Evolutionary conservation across 2,888 invertebrate genomes (phyloP), one percentile per base, ranked within the genome.

Genomic region (Pterostichus madidus): DNA sequence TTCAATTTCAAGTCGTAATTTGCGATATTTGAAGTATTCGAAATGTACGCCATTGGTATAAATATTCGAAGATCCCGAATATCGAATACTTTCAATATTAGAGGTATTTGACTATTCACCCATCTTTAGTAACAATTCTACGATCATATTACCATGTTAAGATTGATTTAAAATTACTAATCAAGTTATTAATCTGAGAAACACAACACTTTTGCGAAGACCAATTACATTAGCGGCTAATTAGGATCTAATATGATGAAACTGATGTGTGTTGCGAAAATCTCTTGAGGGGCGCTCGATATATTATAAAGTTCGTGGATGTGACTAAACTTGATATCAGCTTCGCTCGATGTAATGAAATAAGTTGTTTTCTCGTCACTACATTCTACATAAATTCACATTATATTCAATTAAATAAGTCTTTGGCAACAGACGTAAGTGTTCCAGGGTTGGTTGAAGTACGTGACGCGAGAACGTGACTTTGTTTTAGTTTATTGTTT

Each of bases 371-470:
- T 77, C 76, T 56, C 52, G 11, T 11, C 31, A 39, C 13, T 71
- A 46, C 46, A 46, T 24, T 71, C 49, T 46, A 71, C 71, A 71
- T 71, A 44, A 64, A 64, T 64, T 64, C 64, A n/a, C 64, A 64
- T 64, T 75, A 75, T 49, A 31, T 75, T 32, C 52, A 49, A 75
- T 75, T 75, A 75, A 75, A 75, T 75, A 24, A 17, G 52, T 75
- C 35, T 64, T 49, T 8, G 35, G n/a, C 32, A 31, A 59, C 24
- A 59, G 64, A 64, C 11, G 24, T 64, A 64, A 64, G 64, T 59
- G 59, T 59, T 59, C 35, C 32, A 64, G 35, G 31, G 59, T 59
- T 59, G 31, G 49, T 0, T 59, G 24, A 24, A 2, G 17, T 59
- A 59, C 59, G 59, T 59, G 59, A 8, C 10, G 31, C 5, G 7